phyloP scores from a whole-genome alignment of 2,888 invertebrate species.

The Cremastobaeus sp. region DNA sequence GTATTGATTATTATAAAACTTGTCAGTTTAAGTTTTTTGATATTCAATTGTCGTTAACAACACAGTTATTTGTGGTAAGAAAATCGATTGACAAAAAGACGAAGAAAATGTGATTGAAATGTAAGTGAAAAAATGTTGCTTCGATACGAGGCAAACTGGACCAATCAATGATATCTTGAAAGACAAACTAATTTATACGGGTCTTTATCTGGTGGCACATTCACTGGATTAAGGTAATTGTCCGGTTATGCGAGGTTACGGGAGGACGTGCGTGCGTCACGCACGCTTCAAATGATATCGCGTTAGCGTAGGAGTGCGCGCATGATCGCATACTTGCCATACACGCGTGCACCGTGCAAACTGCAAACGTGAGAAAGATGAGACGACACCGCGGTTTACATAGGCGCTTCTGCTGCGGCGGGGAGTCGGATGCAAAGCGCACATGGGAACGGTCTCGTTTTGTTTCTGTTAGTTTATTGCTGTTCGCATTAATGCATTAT shows the following conservation, averaged over 20 bases:
- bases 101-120: too few species aligned
- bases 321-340: slow-evolving; percentile 39
- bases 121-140: too few species aligned
- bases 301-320: slow-evolving; percentile 58
- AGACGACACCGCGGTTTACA: slow-evolving; percentile 45
- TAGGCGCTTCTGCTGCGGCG: slow-evolving; percentile 7
- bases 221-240: slow-evolving; percentile 78
- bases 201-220: slow-evolving; percentile 74
- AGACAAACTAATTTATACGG: slow-evolving; percentile 21
- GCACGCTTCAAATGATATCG: slow-evolving; percentile 59
- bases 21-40: too few species aligned
- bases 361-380: slow-evolving; percentile 59
- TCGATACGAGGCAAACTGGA: too few species aligned
- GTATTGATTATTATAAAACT: too few species aligned
- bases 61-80: too few species aligned
- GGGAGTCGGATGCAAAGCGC: neutral
- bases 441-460: slow-evolving; percentile 12
- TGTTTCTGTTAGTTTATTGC: too few species aligned
- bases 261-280: slow-evolving; percentile 65
- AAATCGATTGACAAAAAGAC: too few species aligned
- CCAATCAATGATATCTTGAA: neutral
- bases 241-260: slow-evolving; percentile 67
- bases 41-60: too few species aligned
- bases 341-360: slow-evolving; percentile 38
- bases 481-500: too few species aligned